Evolutionary conservation across 2,888 invertebrate species (phyloP).

Genomic region (Drosophila tanythrix): DNA sequence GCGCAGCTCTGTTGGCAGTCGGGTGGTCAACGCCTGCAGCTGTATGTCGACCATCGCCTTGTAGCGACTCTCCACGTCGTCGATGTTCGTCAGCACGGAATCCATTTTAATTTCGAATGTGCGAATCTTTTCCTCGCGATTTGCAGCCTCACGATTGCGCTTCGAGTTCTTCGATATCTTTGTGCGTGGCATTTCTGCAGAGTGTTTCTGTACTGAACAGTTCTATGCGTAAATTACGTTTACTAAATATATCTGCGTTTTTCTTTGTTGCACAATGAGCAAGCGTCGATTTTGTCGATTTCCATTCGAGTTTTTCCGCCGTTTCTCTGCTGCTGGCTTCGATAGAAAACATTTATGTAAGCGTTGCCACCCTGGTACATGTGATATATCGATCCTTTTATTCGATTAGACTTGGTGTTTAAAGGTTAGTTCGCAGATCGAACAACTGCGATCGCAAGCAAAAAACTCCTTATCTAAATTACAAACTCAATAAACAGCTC

Average conservation of each 20-base stretch:
- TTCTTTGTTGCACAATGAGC: slow-evolving; percentile 16
- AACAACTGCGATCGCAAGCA: not conserved
- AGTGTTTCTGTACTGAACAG: not conserved
- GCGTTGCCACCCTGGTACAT: not conserved
- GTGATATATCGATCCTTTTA: slow-evolving; percentile 3
- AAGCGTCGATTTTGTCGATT: slow-evolving; percentile 31
- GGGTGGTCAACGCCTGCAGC: slow-evolving; percentile 54
- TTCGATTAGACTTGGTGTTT: not conserved
- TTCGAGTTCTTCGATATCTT: slow-evolving; percentile 83
- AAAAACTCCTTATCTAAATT: not conserved
- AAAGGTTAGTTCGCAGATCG: no score
- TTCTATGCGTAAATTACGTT: slow-evolving; percentile 3
- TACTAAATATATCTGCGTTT: not conserved
- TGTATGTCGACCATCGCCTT: slow-evolving; percentile 53
- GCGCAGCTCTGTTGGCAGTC: slow-evolving; percentile 67
- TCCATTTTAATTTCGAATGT: slow-evolving; percentile 80
- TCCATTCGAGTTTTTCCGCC: slow-evolving; percentile 67
- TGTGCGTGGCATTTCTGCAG: slow-evolving; percentile 83
- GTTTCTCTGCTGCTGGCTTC: slow-evolving; percentile 55
- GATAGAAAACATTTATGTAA: slow-evolving; percentile 15
- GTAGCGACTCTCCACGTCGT: slow-evolving; percentile 59
- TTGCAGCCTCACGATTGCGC: slow-evolving; percentile 83
- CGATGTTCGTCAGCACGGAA: slow-evolving; percentile 64
- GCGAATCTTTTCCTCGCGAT: slow-evolving; percentile 82
- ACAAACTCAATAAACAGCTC: not conserved